phyloP scores from a whole-genome alignment of 1,140 invertebrate species.

The Drosophila lacertosa region DNA sequence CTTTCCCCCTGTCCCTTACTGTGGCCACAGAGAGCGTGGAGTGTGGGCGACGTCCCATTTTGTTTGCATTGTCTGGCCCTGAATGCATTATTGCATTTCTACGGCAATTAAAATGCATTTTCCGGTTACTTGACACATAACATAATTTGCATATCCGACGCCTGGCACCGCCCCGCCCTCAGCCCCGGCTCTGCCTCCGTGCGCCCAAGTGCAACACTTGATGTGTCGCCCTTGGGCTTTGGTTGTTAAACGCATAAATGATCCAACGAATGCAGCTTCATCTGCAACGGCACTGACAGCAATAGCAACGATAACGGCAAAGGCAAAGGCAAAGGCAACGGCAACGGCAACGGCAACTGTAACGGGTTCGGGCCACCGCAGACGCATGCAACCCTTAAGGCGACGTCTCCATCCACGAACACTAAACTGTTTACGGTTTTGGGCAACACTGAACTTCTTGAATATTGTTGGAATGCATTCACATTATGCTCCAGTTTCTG shows the following conservation, averaged over 20 bases:
- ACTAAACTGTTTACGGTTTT: conserved; percentile 47
- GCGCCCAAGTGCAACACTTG: conserved; percentile 11
- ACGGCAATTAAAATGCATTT: conserved; percentile 84
- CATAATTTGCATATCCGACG: conserved; percentile 81
- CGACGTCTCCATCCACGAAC: not conserved
- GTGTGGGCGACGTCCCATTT: conserved; percentile 14
- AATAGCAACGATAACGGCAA: conserved; percentile 29
- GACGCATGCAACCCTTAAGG: conserved; percentile 65
- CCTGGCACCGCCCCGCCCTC: conserved; percentile 14
- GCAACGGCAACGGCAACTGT: conserved; percentile 34
- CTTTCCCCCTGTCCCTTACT: not conserved
- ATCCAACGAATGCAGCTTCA: conserved; percentile 57
- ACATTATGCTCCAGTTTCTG: not conserved
- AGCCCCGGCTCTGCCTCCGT: not conserved
- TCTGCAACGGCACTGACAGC: conserved; percentile 42
- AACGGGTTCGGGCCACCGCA: conserved; percentile 58
- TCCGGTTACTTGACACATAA: conserved; percentile 84
- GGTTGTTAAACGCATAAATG: conserved; percentile 73
- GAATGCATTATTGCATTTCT: conserved; percentile 75
- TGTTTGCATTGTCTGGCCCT: not conserved
- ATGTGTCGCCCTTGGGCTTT: conserved; percentile 40
- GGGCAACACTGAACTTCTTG: conserved; percentile 40
- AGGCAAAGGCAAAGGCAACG: conserved; percentile 3
- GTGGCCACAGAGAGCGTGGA: not conserved
- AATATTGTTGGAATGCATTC: too few relatives aligned